phyloP scores from a whole-genome alignment of 2,888 invertebrate genomes.

The Netelia virgata region DNA sequence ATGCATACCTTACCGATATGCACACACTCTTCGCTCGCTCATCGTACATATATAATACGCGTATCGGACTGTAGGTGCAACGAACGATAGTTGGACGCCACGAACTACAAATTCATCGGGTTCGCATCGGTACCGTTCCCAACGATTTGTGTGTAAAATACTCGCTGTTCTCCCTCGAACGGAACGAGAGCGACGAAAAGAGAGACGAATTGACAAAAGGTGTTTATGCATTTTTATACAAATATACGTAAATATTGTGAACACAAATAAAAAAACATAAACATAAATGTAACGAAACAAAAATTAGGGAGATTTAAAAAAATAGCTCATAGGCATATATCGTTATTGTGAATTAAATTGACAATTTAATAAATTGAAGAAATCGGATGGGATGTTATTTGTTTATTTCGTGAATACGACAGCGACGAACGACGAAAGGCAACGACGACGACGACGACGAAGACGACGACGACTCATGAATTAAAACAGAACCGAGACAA shows the following conservation, averaged over 20 bases:
- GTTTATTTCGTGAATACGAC: slow-evolving; percentile 52
- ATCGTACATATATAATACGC: slow-evolving; percentile 1
- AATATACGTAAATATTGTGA: not conserved
- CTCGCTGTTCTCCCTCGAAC: not conserved
- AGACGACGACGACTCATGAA: slow-evolving; percentile 45
- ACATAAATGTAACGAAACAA: not conserved
- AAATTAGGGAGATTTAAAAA: not conserved
- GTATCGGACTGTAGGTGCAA: slow-evolving; percentile 52
- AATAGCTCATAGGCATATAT: not conserved
- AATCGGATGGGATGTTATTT: slow-evolving; percentile 44
- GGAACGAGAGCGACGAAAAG: not conserved
- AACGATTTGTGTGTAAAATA: slow-evolving; percentile 28
- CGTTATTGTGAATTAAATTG: not conserved
- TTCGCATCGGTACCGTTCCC: slow-evolving; percentile 36
- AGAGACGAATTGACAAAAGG: too few species aligned
- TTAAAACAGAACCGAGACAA: slow-evolving; percentile 56
- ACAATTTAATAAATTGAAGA: slow-evolving; percentile 60
- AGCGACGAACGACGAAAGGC: too few species aligned
- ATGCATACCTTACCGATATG: slow-evolving; percentile 48
- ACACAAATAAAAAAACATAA: not conserved
- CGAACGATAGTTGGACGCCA: slow-evolving; percentile 60
- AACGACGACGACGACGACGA: not conserved
- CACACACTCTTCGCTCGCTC: not conserved
- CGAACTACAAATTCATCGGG: slow-evolving; percentile 54
- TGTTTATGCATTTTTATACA: not conserved